phyloP scores from a whole-genome alignment of 2,888 invertebrate species.

The Alentia gelatinosa region DNA sequence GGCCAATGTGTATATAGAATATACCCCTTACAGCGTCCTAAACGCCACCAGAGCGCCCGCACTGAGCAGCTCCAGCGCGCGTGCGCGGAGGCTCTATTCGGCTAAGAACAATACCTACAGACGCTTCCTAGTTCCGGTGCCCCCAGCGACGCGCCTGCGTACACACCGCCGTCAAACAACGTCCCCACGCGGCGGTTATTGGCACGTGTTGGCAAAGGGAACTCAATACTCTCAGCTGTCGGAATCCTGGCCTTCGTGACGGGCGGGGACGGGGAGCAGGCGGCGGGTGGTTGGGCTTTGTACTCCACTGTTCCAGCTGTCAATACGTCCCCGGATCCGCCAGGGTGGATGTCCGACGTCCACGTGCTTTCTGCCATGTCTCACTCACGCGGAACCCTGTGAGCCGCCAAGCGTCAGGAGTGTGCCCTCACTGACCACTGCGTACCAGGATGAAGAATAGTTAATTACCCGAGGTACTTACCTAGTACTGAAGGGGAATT shows the following conservation, averaged over 20 bases:
- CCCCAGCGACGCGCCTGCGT: background rate
- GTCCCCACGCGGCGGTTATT: background rate
- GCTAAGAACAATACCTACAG: background rate
- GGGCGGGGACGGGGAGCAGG: too few species aligned
- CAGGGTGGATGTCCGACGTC: background rate
- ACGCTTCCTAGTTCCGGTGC: background rate
- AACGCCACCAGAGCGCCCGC: background rate
- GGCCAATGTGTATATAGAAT: background rate
- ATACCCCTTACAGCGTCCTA: background rate
- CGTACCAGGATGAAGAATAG: too few species aligned
- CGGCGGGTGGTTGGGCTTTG: background rate
- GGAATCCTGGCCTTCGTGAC: background rate
- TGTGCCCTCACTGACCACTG: too few species aligned
- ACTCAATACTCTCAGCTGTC: background rate
- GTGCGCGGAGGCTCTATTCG: background rate
- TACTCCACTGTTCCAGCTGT: background rate
- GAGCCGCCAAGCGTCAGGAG: too few species aligned
- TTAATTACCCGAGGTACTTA: too few species aligned
- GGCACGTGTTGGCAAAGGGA: background rate
- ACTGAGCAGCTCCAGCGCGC: background rate
- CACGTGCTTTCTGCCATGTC: background rate
- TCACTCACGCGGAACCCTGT: too few species aligned
- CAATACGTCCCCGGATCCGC: background rate
- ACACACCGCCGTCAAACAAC: background rate
- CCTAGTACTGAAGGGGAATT: too few species aligned